Percentiles rank a stretch among this genome's conserved stretches.
Evolutionary conservation across 2,888 invertebrate genomes (phyloP).

Genomic region (Chaetogeoica ovagalla): DNA sequence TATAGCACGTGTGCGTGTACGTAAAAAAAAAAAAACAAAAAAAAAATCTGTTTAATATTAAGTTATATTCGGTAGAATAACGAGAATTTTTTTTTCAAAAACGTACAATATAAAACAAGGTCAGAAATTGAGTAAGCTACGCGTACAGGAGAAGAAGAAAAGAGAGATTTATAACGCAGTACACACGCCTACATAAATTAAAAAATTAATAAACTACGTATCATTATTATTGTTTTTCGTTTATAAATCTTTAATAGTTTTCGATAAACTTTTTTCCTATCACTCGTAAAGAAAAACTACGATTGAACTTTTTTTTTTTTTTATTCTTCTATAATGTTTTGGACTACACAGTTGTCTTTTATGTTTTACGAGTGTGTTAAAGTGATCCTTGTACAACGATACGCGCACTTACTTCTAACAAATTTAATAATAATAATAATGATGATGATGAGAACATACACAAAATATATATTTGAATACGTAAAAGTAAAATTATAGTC

Average conservation of each 20-base stretch:
- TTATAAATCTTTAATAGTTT: slow-evolving; percentile 19
- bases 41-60: neutral
- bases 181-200: neutral
- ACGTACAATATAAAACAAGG: neutral
- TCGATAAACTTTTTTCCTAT: slow-evolving; percentile 10
- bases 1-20: too few species aligned
- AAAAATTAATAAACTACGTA: slow-evolving; percentile 12
- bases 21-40: too few species aligned
- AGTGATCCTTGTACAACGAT: neutral
- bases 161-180: too few species aligned
- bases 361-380: slow-evolving; percentile 30
- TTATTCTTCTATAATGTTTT: slow-evolving; percentile 17
- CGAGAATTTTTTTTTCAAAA: neutral
- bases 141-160: too few species aligned
- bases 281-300: neutral
- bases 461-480: too few species aligned
- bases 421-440: too few species aligned
- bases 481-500: too few species aligned
- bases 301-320: slow-evolving; percentile 37
- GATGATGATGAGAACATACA: too few species aligned
- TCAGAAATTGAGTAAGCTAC: neutral
- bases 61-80: neutral
- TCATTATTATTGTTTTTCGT: neutral
- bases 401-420: slow-evolving; percentile 1
- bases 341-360: neutral